Evolutionary conservation across 2,797 vertebrate genomes (phyloP).

Genomic region (Eulemur albifrons): DNA sequence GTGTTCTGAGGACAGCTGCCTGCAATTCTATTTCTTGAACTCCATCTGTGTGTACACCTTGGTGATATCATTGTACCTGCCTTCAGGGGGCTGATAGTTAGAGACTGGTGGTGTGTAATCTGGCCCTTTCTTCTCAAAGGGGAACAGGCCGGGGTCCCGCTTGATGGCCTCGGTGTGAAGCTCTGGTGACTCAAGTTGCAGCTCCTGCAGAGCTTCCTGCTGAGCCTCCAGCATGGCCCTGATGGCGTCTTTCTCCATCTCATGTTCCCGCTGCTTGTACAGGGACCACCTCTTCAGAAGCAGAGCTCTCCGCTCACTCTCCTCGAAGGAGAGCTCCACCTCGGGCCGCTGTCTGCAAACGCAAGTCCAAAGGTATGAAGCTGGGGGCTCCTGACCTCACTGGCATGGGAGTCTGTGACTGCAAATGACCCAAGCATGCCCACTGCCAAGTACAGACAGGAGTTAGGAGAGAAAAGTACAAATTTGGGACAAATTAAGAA

Average conservation of each 20-base stretch:
- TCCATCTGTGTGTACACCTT: conserved; percentile 90
- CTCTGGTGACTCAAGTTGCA: conserved; percentile 90
- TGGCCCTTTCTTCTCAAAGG: conserved; percentile 90
- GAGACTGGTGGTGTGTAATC: conserved; percentile 87
- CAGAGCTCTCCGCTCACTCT: conserved; percentile 90
- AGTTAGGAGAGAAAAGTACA: neutral
- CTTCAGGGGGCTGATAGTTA: conserved; percentile 91
- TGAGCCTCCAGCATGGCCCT: conserved; percentile 88
- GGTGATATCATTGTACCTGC: conserved; percentile 92
- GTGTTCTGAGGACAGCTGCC: neutral
- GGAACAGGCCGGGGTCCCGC: conserved; percentile 89
- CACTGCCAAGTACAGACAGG: neutral
- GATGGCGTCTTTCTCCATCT: conserved; percentile 86
- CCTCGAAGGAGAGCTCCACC: conserved; percentile 85
- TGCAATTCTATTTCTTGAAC: conserved; percentile 54
- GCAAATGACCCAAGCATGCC: neutral
- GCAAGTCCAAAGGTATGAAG: neutral
- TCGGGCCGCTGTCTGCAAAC: conserved; percentile 85
- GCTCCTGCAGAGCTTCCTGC: conserved; percentile 90
- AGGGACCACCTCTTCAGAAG: conserved; percentile 92
- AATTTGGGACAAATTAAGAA: neutral
- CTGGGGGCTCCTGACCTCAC: neutral
- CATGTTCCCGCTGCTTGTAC: conserved; percentile 90
- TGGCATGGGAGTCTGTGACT: neutral
- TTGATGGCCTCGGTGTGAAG: conserved; percentile 89